Evolutionary conservation across 2,888 invertebrate species (phyloP), one percentile per base, ranked within the genome.

Genomic region (Caenorhabditis doughertyi): DNA sequence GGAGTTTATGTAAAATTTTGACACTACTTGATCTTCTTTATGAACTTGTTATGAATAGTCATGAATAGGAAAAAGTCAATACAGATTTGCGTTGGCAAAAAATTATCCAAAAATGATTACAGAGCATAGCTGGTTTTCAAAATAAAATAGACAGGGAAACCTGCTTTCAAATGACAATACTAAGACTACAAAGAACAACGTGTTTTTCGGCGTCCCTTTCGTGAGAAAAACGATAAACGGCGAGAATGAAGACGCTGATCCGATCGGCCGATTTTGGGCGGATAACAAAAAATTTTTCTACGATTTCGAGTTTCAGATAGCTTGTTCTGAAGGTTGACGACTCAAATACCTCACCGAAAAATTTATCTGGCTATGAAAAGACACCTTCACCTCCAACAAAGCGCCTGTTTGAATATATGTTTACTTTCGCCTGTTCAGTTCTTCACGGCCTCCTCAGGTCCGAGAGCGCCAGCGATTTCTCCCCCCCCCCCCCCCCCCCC

Each of bases 141-240:
- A 76, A n/a, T n/a, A 62, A 51, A 76, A 35, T 27, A 25, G 29
- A 32, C n/a, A 18, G 1, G 27, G 53, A 60, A 47, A 60, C 29
- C 65, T 67, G 16, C 23, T 64, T 47, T 42, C 53, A 25, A 53
- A 49, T 53, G 60, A 68, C 21, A 67, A 68, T 49, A 42, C 68
- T 53, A 35, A 27, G 42, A 25, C 62, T 62, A 44, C n/a, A 27
- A 62, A 62, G 49, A 42, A 68, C 53, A 67, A 60, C 29, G 51
- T 67, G 56, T 67, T 68, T 58, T 56, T 47, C 60, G 51, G 76
- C 65, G 65, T 51, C 29, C 18, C 29, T 44, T 32, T 65, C 49
- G 49, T 56, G 56, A 49, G 55, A 21, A 32, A 35, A 60, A 29
- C n/a, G 39, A 65, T 29, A 23, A 49, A 39, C 68, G 47, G 39